A percentile compares a stretch with the other conserved stretches of the same genome.
These are phyloP conservation scores for Hoplodrina ambigua DNA, from an alignment of 2,888 invertebrate species.

Conservation along the genomic window DNA sequence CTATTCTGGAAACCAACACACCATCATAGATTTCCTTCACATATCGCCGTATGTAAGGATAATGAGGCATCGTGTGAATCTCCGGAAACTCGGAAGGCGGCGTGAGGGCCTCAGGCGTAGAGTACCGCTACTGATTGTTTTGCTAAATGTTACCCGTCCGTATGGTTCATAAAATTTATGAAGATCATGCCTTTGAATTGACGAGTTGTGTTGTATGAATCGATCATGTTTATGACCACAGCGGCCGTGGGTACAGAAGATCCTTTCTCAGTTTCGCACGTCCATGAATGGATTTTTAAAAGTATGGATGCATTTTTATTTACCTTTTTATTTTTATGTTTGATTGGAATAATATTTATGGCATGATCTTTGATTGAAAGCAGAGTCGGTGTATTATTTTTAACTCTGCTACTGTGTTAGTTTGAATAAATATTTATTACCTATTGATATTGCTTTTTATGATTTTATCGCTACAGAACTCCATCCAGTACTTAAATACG, in stretches of 20 bases:
- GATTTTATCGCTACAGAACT: too few relatives aligned
- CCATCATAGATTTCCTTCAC: conserved; percentile 55
- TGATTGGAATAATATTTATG: conserved; percentile 35
- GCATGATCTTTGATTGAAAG: conserved; percentile 33
- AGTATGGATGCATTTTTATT: conserved; percentile 19
- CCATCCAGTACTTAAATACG: too few relatives aligned
- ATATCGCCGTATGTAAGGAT: conserved; percentile 60
- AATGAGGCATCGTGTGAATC: conserved; percentile 82
- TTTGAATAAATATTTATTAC: too few relatives aligned
- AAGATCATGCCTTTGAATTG: conserved; percentile 67
- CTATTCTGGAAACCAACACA: conserved; percentile 20
- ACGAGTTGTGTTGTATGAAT: conserved; percentile 60
- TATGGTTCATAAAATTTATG: conserved; percentile 66
- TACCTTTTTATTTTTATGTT: conserved; percentile 10
- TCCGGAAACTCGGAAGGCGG: conserved; percentile 63
- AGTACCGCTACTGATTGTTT: conserved; percentile 87
- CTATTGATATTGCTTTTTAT: too few relatives aligned
- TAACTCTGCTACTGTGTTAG: background rate
- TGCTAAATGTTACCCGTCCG: conserved; percentile 74
- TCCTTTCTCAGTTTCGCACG: conserved; percentile 29
- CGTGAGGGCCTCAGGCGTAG: conserved; percentile 84
- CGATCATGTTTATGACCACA: conserved; percentile 65
- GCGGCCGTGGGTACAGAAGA: conserved; percentile 22
- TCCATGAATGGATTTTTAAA: conserved; percentile 45
- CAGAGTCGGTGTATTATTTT: background rate